Evolutionary conservation across 2,888 invertebrate species (phyloP), one percentile per base, ranked within the genome.

Genomic region (Acleris sparsana): DNA sequence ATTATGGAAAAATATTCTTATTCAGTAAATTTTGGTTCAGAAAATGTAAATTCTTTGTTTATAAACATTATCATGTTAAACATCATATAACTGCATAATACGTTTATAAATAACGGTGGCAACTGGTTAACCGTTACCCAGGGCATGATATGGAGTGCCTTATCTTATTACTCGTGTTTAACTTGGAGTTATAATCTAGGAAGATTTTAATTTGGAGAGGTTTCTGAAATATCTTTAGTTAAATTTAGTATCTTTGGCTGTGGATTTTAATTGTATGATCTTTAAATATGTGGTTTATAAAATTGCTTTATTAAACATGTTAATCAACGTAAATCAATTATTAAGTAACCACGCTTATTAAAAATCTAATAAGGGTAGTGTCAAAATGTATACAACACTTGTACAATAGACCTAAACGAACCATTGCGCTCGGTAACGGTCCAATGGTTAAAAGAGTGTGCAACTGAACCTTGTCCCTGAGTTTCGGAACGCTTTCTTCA

Each of bases 401-500:
- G 13, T 39, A 62, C 43, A 33, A 22, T 39, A 20, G 60, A 55
- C 48, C 22, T 46, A 25, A 55, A 39, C 53, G 43, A 60, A 60
- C 55, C 76, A 78, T 75, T 74, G 70, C 75, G 56, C 74, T 72
- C 75, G 73, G 82, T 83, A 85, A 91, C 90, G 91, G 79, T 89
- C 75, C 80, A 86, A 16, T 68, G 69, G 62, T 44, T 63, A 29
- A 25, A 44, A 22, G 86, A 53, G 72, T 66, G 80, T 75, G 76
- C 69, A 70, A 73, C 71, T 62, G 70, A 62, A 66, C 66, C 66
- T 66, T 76, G 80, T 78, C 80, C 80, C 80, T 80, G 79, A 78
- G 74, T 92, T 90, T 78, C 86, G 70, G 74, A 86, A 90, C 76
- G 76, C 85, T 89, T 90, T 90, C 91, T 77, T 87, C 86, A 91